These are phyloP conservation scores for Hermetia illucens DNA, from an alignment of 1,140 invertebrate species.

Conservation along the genomic window DNA sequence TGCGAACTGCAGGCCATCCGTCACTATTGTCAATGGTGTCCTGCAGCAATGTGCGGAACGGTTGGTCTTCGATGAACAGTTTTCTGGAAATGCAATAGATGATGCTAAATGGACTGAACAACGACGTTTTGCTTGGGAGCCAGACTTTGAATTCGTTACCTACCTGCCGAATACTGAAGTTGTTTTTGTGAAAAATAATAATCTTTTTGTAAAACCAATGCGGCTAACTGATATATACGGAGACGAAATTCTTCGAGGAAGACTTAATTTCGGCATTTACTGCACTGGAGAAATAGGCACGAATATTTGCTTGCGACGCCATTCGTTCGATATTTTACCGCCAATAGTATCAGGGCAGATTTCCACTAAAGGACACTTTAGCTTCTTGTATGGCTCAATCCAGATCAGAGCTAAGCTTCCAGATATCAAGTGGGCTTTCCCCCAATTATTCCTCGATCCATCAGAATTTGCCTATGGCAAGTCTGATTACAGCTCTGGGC, in stretches of 20 bases:
- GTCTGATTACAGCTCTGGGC: conserved; percentile 30
- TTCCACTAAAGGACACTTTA: conserved; percentile 41
- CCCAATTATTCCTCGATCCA: conserved; percentile 42
- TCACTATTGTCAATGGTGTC: no score
- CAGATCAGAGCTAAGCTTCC: conserved; percentile 58
- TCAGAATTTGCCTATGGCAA: conserved; percentile 28
- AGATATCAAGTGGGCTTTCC: conserved; percentile 54
- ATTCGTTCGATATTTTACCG: conserved; percentile 36
- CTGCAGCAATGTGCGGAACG: no score
- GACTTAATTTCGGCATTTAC: conserved; percentile 29
- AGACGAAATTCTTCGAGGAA: conserved; percentile 22
- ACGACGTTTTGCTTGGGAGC: conserved; percentile 25
- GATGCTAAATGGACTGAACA: conserved; percentile 26
- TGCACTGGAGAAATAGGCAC: conserved; percentile 32
- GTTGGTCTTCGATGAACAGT: conserved; percentile 42
- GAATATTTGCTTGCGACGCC: conserved; percentile 25
- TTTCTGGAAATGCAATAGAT: conserved; percentile 21
- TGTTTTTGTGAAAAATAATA: conserved; percentile 34
- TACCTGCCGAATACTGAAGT: conserved; percentile 44
- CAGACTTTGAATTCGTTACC: conserved; percentile 46
- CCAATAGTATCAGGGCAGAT: conserved; percentile 48
- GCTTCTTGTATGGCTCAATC: conserved; percentile 49
- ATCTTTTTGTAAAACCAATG: conserved; percentile 38
- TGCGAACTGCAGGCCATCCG: no score
- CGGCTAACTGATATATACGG: conserved; percentile 35